Evolutionary conservation across 2,888 invertebrate genomes (phyloP).

Genomic region (Drosophila emarginata): DNA sequence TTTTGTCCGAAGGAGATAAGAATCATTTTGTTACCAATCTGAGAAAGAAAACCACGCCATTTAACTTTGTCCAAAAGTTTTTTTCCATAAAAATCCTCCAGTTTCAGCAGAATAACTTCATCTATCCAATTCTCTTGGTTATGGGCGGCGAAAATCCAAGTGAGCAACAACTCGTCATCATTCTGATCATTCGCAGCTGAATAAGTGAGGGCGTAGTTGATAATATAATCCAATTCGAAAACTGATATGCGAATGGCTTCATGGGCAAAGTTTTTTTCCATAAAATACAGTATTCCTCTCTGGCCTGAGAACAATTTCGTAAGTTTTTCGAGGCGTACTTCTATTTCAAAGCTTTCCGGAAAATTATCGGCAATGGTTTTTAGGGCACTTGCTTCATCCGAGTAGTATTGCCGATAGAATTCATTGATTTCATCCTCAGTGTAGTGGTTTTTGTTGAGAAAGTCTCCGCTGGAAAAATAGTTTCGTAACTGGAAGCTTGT

Average conservation of each 20-base stretch:
- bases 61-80: not conserved
- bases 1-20: not conserved
- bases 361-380: not conserved
- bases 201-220: not conserved
- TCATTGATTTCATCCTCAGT: not conserved
- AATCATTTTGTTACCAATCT: not conserved
- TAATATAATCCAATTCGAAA: not conserved
- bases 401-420: not conserved
- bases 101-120: slow-evolving; percentile 1
- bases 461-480: not conserved
- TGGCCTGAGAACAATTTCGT: not conserved
- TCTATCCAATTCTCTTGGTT: slow-evolving; percentile 6
- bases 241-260: not conserved
- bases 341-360: not conserved
- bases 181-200: not conserved
- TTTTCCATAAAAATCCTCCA: not conserved
- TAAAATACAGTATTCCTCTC: not conserved
- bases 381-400: not conserved
- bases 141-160: slow-evolving; percentile 4
- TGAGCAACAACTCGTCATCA: not conserved
- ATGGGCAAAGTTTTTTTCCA: not conserved
- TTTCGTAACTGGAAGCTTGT: not conserved
- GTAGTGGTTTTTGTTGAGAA: not conserved
- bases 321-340: not conserved
- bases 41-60: not conserved